Evolutionary conservation across 2,797 vertebrate species (phyloP).

Genomic region (Parambassis ranga): DNA sequence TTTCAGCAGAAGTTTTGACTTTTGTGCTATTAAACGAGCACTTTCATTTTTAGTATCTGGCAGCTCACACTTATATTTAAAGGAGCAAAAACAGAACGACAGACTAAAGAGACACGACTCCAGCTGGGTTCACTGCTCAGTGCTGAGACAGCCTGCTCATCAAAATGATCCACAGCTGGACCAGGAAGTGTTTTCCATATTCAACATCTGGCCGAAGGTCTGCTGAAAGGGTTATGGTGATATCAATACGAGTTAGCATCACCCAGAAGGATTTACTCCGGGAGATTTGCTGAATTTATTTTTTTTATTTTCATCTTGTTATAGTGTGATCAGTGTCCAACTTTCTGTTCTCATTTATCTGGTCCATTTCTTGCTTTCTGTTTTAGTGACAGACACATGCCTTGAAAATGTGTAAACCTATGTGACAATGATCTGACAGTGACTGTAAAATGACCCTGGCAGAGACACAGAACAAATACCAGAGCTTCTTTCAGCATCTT

Average conservation of each 20-base stretch:
- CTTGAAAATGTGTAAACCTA: constrained; percentile 1
- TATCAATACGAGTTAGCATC: constrained; percentile 26
- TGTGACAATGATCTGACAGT: constrained; percentile 2
- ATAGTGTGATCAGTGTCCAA: not conserved
- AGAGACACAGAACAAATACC: constrained; percentile 15
- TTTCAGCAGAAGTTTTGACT: not conserved
- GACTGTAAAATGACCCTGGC: constrained; percentile 27
- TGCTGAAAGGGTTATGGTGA: constrained; percentile 24
- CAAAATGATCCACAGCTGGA: constrained; percentile 56
- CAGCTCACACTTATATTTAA: not conserved
- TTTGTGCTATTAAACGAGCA: not conserved
- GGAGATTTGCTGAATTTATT: constrained; percentile 3
- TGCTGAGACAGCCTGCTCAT: constrained; percentile 24
- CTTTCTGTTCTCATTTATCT: constrained; percentile 4
- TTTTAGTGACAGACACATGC: not conserved
- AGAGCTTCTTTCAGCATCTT: constrained; percentile 1
- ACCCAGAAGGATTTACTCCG: constrained; percentile 15
- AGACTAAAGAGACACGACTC: constrained; percentile 4
- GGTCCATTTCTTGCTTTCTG: not conserved
- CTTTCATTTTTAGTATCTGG: not conserved
- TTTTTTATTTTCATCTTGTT: not conserved
- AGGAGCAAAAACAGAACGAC: constrained; percentile 4
- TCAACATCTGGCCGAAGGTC: constrained; percentile 51
- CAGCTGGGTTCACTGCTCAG: constrained; percentile 17
- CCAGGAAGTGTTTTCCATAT: constrained; percentile 36